Percentiles rank a stretch among this genome's conserved stretches.
phyloP scores from a whole-genome alignment of 23 tunicate genomes.

The Styela clava region DNA sequence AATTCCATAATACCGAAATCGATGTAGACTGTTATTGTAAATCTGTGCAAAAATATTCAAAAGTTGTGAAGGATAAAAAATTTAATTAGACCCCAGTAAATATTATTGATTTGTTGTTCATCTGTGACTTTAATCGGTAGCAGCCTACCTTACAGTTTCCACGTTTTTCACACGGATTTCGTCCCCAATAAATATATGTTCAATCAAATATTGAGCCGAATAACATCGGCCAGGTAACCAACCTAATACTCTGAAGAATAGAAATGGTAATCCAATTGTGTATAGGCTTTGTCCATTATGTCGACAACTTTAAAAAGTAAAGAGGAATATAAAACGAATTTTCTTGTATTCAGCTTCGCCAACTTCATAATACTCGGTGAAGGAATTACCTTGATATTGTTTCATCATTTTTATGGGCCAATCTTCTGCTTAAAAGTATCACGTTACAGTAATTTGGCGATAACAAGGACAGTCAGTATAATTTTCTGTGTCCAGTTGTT shows the following conservation, averaged over 20 bases:
- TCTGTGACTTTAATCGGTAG: too few relatives aligned
- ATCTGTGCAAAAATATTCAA: not conserved
- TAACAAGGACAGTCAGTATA: too few relatives aligned
- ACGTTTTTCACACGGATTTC: constrained; percentile 37
- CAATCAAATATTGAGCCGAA: constrained; percentile 54
- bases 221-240: constrained; percentile 74
- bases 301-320: constrained; percentile 7
- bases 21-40: not conserved
- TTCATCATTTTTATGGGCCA: too few relatives aligned
- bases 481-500: too few relatives aligned
- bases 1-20: not conserved
- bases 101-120: too few relatives aligned
- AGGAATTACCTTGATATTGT: too few relatives aligned
- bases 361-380: too few relatives aligned
- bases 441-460: too few relatives aligned
- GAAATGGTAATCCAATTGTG: constrained; percentile 50
- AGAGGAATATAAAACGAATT: not conserved
- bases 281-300: constrained; percentile 44
- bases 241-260: constrained; percentile 37
- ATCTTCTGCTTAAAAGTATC: too few relatives aligned
- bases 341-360: too few relatives aligned
- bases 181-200: constrained; percentile 58
- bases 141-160: constrained; percentile 66
- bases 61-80: too few relatives aligned
- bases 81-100: too few relatives aligned